phyloP scores from a whole-genome alignment of 1,140 invertebrate genomes.

The Papilio machaon region DNA sequence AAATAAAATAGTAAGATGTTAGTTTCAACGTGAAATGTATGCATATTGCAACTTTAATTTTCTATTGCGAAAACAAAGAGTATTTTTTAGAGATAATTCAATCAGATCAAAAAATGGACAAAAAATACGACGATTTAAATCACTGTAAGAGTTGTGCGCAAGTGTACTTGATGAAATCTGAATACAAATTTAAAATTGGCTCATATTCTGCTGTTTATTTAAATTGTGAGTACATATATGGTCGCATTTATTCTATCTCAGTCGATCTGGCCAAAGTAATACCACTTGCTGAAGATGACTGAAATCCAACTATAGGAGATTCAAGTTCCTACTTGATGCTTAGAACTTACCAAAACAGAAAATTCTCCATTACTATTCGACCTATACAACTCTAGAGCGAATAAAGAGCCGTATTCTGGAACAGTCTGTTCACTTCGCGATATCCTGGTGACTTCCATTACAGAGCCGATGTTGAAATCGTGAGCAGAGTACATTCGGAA shows the following conservation, averaged over 20 bases:
- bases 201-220: too few relatives aligned
- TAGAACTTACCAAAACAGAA: slow-evolving; percentile 62
- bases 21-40: not conserved
- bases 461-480: slow-evolving; percentile 71
- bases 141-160: too few relatives aligned
- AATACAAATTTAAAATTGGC: too few relatives aligned
- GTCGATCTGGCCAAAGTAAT: not conserved
- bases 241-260: too few relatives aligned
- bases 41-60: too few relatives aligned
- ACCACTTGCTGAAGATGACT: not conserved
- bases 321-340: not conserved
- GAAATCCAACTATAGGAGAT: not conserved
- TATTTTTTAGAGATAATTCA: too few relatives aligned
- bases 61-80: too few relatives aligned
- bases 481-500: slow-evolving; percentile 64
- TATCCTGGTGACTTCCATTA: slow-evolving; percentile 67
- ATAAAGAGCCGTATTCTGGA: slow-evolving; percentile 69
- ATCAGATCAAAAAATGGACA: too few relatives aligned
- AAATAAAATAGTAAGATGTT: slow-evolving; percentile 29
- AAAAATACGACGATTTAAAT: too few relatives aligned
- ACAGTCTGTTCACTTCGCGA: slow-evolving; percentile 55
- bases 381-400: slow-evolving; percentile 65
- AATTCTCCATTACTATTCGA: slow-evolving; percentile 56
- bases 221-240: too few relatives aligned
- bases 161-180: too few relatives aligned